Evolutionary conservation across 2,888 invertebrate genomes (phyloP).

Genomic region (Pammene fasciana): DNA sequence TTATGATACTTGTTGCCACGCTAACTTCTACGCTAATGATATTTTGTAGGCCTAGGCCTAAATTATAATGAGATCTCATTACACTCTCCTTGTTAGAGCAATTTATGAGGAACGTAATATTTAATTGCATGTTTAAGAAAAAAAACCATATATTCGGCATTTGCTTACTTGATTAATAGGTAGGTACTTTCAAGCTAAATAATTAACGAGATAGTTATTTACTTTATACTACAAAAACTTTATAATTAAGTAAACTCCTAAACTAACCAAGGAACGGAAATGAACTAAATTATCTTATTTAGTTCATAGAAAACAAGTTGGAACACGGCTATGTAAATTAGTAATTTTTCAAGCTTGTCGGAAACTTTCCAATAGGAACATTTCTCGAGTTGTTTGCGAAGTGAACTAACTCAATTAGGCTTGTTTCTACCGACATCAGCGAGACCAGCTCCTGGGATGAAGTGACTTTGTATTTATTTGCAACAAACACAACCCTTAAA

Average conservation of each 20-base stretch:
- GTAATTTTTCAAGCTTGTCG: constrained; percentile 51
- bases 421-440: constrained; percentile 48
- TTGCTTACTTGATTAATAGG: neutral
- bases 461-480: constrained; percentile 46
- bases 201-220: neutral
- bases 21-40: too few species aligned
- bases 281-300: constrained; percentile 28
- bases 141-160: too few species aligned
- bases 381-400: constrained; percentile 50
- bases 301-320: constrained; percentile 38
- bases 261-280: constrained; percentile 7
- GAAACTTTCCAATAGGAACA: constrained; percentile 51
- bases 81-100: too few species aligned
- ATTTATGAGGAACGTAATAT: too few species aligned
- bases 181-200: neutral
- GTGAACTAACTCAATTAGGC: constrained; percentile 54
- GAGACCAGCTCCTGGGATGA: constrained; percentile 40
- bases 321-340: constrained; percentile 47
- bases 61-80: too few species aligned
- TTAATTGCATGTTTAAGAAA: too few species aligned
- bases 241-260: constrained; percentile 14
- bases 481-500: constrained; percentile 34
- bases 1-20: too few species aligned
- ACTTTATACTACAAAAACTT: neutral
- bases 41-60: too few species aligned